Percentiles rank a stretch among this genome's conserved stretches.
Conservation (phyloP, 2,888 invertebrate genomes). For the Habroteleia sp. region DNA sequence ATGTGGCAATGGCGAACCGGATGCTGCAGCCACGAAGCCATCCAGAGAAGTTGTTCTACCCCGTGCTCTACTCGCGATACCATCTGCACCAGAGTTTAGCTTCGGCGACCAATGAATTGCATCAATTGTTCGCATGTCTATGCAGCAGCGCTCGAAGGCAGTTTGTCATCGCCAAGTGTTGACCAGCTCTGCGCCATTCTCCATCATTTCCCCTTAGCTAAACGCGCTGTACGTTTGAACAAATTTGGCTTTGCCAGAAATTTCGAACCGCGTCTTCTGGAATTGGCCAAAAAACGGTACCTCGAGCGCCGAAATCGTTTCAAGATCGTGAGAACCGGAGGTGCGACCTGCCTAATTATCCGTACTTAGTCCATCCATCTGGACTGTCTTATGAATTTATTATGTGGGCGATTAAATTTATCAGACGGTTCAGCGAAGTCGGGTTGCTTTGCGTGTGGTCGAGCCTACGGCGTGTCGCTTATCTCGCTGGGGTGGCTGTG, state of each 20-base stretch:
- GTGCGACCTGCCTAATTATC: conserved; percentile 7
- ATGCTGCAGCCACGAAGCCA: conserved; percentile 75
- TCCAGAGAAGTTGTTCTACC: conserved; percentile 71
- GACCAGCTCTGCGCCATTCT: no score
- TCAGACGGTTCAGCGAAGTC: conserved; percentile 53
- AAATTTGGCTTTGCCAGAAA: no score
- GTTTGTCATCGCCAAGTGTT: no score
- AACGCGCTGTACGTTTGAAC: no score
- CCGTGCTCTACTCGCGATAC: conserved; percentile 71
- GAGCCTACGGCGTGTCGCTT: conserved; percentile 30
- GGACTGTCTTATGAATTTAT: conserved; percentile 46
- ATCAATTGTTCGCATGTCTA: not conserved
- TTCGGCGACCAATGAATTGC: conserved; percentile 44
- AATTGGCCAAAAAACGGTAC: no score
- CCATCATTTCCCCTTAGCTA: no score
- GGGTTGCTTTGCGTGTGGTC: conserved; percentile 59
- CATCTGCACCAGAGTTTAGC: conserved; percentile 67
- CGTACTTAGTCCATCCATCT: conserved; percentile 13
- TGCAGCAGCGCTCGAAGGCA: no score
- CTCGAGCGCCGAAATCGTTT: no score
- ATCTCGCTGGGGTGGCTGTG: conserved; percentile 38
- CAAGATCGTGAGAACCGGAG: not conserved
- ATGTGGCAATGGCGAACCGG: conserved; percentile 77
- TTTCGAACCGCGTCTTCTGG: no score
- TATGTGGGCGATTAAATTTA: conserved; percentile 45